Evolutionary conservation across 1,140 invertebrate species (phyloP), one percentile per base, ranked within the genome.

Genomic region (Trinorchestia longiramus): DNA sequence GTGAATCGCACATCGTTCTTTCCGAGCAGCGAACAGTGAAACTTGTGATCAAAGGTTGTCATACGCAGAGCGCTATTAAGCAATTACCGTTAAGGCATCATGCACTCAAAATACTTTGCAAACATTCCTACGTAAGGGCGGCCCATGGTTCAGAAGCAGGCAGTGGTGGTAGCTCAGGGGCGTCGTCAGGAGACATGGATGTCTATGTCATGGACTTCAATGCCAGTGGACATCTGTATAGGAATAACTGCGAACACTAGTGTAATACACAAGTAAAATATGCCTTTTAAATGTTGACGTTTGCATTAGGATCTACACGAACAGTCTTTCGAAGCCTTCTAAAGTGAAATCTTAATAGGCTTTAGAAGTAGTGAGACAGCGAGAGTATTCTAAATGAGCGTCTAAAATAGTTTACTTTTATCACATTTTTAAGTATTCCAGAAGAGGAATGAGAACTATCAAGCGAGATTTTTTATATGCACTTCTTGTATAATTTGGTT

Each of bases 1-100:
- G 92, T 94, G 43, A 43, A 19, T 36, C 92, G 43, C 43, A 44
- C 92, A 47, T 47, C 43, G 43, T 94, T 47, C 36, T 43, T 43
- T n/a, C 43, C 3, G 43, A 47, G 92, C 44, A 94, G 43, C 92
- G 92, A 47, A 94, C 92, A 94, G 43, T 36, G 43, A 47, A 94
- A 94, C 43, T 19, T 6, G 47, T 47, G 92, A 94, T 94, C 92
- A 94, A 94, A 40, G 92, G 41, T 94, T 94, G 92, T 94, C 92
- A 94, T 77, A 77, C 40, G 92, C 11, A 94, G 88, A 90, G 92
- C 44, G 17, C 43, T 94, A 45, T 19, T 94, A 45, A 94, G 92
- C 92, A 94, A 94, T 94, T 77, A 40, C 43, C 44, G 43, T 47
- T 43, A 43, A 45, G 44, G 92, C 92, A 45, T 94, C 92, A n/a